Evolutionary conservation across 2,797 vertebrate genomes (phyloP).

Genomic region (Pyrocephalus nanus): DNA sequence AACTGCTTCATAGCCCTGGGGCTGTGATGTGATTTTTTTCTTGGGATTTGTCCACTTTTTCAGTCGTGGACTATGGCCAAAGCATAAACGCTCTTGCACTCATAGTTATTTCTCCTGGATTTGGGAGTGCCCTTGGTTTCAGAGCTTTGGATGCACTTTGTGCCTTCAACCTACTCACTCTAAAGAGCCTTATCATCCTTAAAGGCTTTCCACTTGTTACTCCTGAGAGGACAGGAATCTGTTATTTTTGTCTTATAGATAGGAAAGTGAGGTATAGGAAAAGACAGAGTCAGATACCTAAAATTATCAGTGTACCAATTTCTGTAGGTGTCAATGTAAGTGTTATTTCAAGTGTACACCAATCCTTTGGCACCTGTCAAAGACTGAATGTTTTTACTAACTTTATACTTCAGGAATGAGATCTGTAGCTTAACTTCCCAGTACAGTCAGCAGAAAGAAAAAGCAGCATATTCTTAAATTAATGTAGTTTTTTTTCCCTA

Average conservation of each 20-base stretch:
- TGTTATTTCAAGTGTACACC: background rate
- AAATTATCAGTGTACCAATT: background rate
- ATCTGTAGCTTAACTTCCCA: background rate
- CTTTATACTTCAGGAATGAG: background rate
- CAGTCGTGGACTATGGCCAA: background rate
- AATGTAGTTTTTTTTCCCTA: background rate
- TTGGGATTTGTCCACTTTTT: background rate
- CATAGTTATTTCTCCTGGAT: background rate
- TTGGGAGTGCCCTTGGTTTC: background rate
- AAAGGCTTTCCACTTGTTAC: background rate
- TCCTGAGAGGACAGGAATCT: background rate
- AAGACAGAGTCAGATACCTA: background rate
- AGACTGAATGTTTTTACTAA: background rate
- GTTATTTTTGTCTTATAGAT: background rate
- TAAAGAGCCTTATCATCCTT: background rate
- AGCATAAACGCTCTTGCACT: background rate
- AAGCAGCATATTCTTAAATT: background rate
- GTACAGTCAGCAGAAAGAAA: background rate
- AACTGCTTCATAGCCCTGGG: background rate
- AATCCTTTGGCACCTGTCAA: background rate
- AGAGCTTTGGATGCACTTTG: background rate
- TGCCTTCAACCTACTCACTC: background rate
- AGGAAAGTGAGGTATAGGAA: background rate
- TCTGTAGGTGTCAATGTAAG: background rate
- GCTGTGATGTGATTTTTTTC: background rate